phyloP scores from a whole-genome alignment of 2,797 vertebrate species.

The Rhinophrynus dorsalis region DNA sequence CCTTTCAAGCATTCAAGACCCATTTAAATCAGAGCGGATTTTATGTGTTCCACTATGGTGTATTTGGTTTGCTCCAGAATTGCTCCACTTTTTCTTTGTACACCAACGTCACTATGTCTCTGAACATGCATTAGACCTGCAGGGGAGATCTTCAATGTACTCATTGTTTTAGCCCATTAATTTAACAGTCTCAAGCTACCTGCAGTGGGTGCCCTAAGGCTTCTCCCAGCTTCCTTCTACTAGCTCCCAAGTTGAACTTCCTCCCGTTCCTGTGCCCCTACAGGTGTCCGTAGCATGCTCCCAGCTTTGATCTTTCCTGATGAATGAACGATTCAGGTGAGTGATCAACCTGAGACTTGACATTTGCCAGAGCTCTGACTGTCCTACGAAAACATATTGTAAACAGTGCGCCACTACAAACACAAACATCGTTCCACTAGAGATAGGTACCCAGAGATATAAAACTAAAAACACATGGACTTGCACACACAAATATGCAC shows the following conservation, averaged over 20 bases:
- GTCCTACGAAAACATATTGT: neutral
- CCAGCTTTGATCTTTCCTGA: slow-evolving; percentile 45
- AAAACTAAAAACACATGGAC: too few relatives aligned
- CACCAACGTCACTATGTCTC: too few relatives aligned
- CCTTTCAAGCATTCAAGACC: too few relatives aligned
- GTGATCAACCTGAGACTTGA: slow-evolving; percentile 37
- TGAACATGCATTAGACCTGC: slow-evolving; percentile 26
- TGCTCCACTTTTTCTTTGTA: too few relatives aligned
- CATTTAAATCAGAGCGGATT: too few relatives aligned
- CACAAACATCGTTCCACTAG: too few relatives aligned
- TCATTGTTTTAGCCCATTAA: slow-evolving; percentile 44
- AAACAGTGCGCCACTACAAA: neutral
- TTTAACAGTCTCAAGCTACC: slow-evolving; percentile 35
- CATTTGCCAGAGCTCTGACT: slow-evolving; percentile 22
- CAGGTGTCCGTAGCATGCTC: slow-evolving; percentile 42
- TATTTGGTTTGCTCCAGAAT: too few relatives aligned
- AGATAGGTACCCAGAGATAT: too few relatives aligned
- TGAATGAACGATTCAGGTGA: slow-evolving; percentile 42
- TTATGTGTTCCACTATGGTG: too few relatives aligned
- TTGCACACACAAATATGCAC: too few relatives aligned
- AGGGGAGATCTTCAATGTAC: slow-evolving; percentile 12
- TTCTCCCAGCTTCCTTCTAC: slow-evolving; percentile 15
- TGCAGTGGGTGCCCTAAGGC: slow-evolving; percentile 39
- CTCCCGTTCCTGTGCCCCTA: slow-evolving; percentile 19
- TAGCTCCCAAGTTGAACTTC: slow-evolving; percentile 28